Evolutionary conservation across 1,140 invertebrate genomes (phyloP), one percentile per base, ranked within the genome.

Genomic region (Calliopsis andreniformis): DNA sequence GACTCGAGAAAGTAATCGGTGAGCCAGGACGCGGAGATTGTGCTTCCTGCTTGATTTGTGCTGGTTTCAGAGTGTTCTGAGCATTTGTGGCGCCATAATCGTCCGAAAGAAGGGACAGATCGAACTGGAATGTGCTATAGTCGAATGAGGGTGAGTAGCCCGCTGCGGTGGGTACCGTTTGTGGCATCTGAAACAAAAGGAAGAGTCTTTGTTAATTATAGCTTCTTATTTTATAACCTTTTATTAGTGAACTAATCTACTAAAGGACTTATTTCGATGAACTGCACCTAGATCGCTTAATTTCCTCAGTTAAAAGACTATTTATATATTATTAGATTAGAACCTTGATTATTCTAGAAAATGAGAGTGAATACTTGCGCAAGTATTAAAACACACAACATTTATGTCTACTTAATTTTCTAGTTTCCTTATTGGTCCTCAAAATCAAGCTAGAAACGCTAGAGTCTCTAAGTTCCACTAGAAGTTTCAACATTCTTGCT

Each of bases 91-190:
- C 89, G 78, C 93, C 93, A 84, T 89, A 92, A 84, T 90, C 92
- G 82, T 93, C 93, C 77, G 96, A 94, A 78, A 97, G 92, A 32
- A 97, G 93, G 42, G 96, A 97, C 84, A 96, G 87, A 89, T 96
- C 95, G 87, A 96, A 96, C 78, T 94, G 94, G 85, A 95, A 95
- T 55, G 93, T 92, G 78, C 92, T 95, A 89, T 94, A 94, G 85
- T 94, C 94, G 85, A 94, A 94, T 47, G 95, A 94, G 69, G 95
- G 94, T 88, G 95, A 95, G 87, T 94, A 95, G 89, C 94, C 94
- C 51, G 88, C 90, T 82, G 95, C 94, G 76, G 95, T 93, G 32
- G 96, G 96, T 86, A 96, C 95, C 70, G 94, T 96, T 92, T 97
- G 96, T 92, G 96, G 95, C 96, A 97, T 97, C 96, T 97, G 94